These are phyloP conservation scores for Aphidius gifuensis DNA, from an alignment of 1,140 invertebrate species.

Conservation along the genomic window DNA sequence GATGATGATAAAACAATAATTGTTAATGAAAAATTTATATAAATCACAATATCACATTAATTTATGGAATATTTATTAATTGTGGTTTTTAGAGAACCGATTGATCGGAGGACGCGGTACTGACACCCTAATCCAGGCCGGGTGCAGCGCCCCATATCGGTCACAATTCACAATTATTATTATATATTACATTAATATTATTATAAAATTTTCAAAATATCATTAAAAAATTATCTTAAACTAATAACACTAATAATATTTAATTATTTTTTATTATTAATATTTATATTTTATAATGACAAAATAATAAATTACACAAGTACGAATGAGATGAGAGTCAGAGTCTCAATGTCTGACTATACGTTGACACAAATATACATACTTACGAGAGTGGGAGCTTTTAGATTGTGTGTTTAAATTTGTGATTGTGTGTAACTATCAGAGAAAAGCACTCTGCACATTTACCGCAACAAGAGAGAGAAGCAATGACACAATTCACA, in stretches of 20 bases:
- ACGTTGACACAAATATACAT: background rate
- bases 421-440: no score
- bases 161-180: conserved; percentile 11
- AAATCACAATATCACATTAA: no score
- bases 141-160: conserved; percentile 26
- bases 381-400: no score
- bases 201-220: background rate
- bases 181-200: background rate
- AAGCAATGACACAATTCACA: conserved; percentile 26
- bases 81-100: conserved; percentile 14
- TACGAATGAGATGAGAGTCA: no score
- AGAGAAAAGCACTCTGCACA: conserved; percentile 29
- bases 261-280: no score
- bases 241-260: background rate
- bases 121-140: conserved; percentile 33
- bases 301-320: no score
- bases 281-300: no score
- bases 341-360: background rate
- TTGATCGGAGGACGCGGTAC: conserved; percentile 25
- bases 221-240: background rate
- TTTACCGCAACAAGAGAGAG: conserved; percentile 41
- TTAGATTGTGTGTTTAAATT: no score
- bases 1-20: no score
- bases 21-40: no score
- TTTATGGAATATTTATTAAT: no score